These are phyloP conservation scores for Perithous albicinctus DNA, from an alignment of 2,888 invertebrate genomes.

Conservation along the genomic window DNA sequence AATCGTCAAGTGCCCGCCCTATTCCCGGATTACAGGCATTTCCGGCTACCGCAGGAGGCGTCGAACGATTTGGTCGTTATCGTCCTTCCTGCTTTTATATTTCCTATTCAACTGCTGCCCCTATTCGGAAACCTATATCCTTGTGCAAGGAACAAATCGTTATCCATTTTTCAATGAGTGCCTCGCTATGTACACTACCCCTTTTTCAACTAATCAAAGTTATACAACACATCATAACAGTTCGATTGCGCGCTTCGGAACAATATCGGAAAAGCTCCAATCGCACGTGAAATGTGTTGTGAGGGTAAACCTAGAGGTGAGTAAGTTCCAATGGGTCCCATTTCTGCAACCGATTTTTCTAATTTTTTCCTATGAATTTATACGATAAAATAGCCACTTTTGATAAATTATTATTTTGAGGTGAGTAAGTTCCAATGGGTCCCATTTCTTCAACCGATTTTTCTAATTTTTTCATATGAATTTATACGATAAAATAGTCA, in stretches of 20 bases:
- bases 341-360: no score
- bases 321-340: no score
- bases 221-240: no score
- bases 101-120: conserved; percentile 2
- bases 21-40: conserved; percentile 43
- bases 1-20: conserved; percentile 29
- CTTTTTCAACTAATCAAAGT: neutral
- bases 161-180: neutral
- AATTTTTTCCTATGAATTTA: no score
- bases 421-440: no score
- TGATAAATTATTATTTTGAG: no score
- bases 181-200: neutral
- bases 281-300: neutral
- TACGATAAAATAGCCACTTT: no score
- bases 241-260: neutral
- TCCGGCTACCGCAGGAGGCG: conserved; percentile 11
- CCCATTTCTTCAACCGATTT: no score
- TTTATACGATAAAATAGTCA: no score
- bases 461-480: no score
- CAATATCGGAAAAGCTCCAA: neutral
- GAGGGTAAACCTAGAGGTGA: no score
- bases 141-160: neutral
- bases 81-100: conserved; percentile 6
- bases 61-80: conserved; percentile 30
- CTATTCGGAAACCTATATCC: neutral